Evolutionary conservation across 2,888 invertebrate species (phyloP), one percentile per base, ranked within the genome.

Genomic region (Agonopterix alstromeriana): DNA sequence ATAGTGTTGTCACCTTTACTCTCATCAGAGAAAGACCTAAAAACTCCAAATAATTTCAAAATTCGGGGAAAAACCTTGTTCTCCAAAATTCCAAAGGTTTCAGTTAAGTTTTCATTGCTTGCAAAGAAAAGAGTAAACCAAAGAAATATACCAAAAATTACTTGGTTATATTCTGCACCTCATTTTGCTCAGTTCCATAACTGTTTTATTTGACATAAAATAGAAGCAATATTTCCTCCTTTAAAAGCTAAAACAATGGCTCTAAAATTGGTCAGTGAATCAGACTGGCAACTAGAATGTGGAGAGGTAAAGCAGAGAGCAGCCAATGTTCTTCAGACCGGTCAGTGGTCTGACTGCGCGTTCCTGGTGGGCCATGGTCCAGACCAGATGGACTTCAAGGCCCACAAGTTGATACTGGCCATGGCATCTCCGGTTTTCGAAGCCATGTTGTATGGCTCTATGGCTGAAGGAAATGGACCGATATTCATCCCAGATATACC

Each of bases 391-490:
- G 89, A 91, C 54, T 17, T 54, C 9, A 47, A 42, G 8, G 93
- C 92, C 0, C 94, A 94, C 67, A 93, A 93, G 64, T 69, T 94
- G 27, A 90, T 94, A 50, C 72, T 94, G 47, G 94, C 94, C 0
- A 94, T 93, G 92, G 91, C 93, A 0, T 94, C 93, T 55, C 94
- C 94, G 0, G 94, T 94, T 0, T 94, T 94, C 65, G 93, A 94
- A 63, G 91, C 93, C 0, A 94, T 94, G 94, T 94, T 94, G 64
- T 93, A 87, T 63, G 94, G 94, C 0, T 91, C 92, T 46, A 90
- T 94, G 79, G 91, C 93, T 1, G 93, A 94, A 60, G 92, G 92
- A 47, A 81, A 82, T 36, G 90, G 90, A 51, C 92, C 93, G 0
- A 93, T 94, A 56, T 87, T 90, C 7, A 93, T 94, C 57, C 84